A percentile compares a stretch with the other conserved stretches of the same genome.
phyloP scores from a whole-genome alignment of 2,888 invertebrate species.

The Drosophila tripunctata region DNA sequence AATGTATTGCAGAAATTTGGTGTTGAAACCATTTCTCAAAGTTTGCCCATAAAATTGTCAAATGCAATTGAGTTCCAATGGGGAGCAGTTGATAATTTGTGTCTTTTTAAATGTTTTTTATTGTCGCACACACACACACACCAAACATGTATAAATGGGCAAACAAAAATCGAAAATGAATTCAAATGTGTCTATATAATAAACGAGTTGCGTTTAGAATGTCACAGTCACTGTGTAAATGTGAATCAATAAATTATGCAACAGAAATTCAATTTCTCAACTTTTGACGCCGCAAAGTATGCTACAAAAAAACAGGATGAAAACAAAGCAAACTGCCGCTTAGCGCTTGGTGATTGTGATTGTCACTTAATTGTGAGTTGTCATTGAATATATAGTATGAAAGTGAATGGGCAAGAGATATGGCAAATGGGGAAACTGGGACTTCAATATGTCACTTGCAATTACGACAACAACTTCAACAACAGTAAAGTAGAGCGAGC shows the following conservation, averaged over 20 bases:
- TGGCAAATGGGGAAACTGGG: conserved; percentile 39
- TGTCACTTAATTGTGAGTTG: conserved; percentile 66
- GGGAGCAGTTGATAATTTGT: conserved; percentile 64
- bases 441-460: conserved; percentile 70
- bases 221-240: conserved; percentile 10
- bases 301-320: conserved; percentile 47
- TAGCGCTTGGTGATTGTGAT: conserved; percentile 43
- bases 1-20: neutral
- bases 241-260: conserved; percentile 70
- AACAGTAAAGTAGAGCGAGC: conserved; percentile 23
- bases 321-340: conserved; percentile 34
- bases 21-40: neutral
- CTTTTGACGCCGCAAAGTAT: conserved; percentile 41
- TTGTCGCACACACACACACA: conserved; percentile 45
- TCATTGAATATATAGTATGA: conserved; percentile 24
- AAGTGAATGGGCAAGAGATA: neutral
- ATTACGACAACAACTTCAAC: conserved; percentile 57
- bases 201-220: conserved; percentile 64
- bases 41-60: conserved; percentile 58
- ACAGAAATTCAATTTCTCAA: conserved; percentile 57
- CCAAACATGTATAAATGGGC: conserved; percentile 18
- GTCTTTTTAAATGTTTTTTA: conserved; percentile 77
- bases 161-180: conserved; percentile 74
- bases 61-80: conserved; percentile 48
- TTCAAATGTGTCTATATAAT: conserved; percentile 71